Conservation (phyloP, 2,113 vertebrate species). For the Epinephelus moara region DNA sequence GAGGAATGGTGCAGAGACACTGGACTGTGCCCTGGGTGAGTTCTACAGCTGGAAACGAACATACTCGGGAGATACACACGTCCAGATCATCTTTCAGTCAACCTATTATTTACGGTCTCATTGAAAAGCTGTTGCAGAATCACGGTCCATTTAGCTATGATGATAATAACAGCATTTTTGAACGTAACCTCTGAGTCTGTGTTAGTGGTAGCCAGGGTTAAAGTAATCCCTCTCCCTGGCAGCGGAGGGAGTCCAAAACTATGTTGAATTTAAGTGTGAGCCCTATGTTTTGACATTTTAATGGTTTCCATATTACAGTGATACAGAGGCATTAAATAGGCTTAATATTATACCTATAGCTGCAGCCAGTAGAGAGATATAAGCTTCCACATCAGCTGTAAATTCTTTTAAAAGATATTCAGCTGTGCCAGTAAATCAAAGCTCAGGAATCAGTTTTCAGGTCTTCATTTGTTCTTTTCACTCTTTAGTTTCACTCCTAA, state of each 20-base stretch:
- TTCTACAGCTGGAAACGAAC: neutral
- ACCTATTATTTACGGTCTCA: constrained; percentile 4
- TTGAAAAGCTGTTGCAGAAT: constrained; percentile 15
- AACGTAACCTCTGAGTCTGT: constrained; percentile 5
- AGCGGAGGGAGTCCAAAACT: constrained; percentile 16
- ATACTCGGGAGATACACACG: neutral
- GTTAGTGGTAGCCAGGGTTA: constrained; percentile 1
- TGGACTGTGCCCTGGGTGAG: constrained; percentile 85
- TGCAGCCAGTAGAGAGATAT: neutral
- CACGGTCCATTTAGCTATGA: constrained; percentile 13
- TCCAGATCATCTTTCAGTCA: neutral
- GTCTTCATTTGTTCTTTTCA: neutral
- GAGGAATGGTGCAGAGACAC: constrained; percentile 86
- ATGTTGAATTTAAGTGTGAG: neutral
- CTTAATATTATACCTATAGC: neutral
- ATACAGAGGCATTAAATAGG: neutral
- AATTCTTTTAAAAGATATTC: neutral
- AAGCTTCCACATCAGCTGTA: neutral
- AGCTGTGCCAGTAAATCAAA: neutral
- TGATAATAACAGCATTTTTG: constrained; percentile 24
- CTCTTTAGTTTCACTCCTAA: neutral
- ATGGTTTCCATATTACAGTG: constrained; percentile 28
- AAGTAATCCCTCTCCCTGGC: constrained; percentile 4
- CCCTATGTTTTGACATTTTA: constrained; percentile 36
- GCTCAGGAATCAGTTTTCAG: neutral